Conservation (phyloP, 2,888 invertebrate genomes). For the Stenoptilia bipunctidactyla region DNA sequence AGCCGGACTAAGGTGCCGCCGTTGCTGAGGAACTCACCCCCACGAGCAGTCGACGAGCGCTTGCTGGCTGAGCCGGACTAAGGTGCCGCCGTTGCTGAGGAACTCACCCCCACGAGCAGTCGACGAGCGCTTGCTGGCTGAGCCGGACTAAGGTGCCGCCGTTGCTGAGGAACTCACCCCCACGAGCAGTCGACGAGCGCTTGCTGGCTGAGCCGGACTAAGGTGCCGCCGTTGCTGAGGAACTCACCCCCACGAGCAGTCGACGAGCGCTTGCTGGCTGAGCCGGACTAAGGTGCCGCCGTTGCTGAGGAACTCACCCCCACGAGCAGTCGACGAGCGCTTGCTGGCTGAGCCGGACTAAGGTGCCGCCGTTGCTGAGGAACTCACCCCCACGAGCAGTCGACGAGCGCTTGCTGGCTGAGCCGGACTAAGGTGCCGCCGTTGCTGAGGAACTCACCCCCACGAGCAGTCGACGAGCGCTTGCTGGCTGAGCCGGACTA, state of each 20-base stretch:
- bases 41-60: slow-evolving; percentile 96
- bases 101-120: slow-evolving; percentile 93
- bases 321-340: slow-evolving; percentile 96
- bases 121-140: slow-evolving; percentile 94
- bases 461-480: slow-evolving; percentile 96
- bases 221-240: slow-evolving; percentile 82
- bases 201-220: slow-evolving; percentile 91
- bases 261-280: slow-evolving; percentile 94
- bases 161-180: slow-evolving; percentile 83
- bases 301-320: slow-evolving; percentile 83
- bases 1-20: slow-evolving; percentile 84
- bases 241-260: slow-evolving; percentile 93
- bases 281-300: slow-evolving; percentile 84
- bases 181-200: slow-evolving; percentile 96
- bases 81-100: slow-evolving; percentile 82
- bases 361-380: slow-evolving; percentile 82
- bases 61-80: slow-evolving; percentile 91
- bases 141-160: slow-evolving; percentile 84
- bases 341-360: slow-evolving; percentile 91
- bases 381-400: slow-evolving; percentile 93
- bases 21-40: slow-evolving; percentile 83
- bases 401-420: slow-evolving; percentile 94
- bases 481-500: slow-evolving; percentile 91
- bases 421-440: slow-evolving; percentile 84
- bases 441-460: slow-evolving; percentile 83